These are phyloP conservation scores for Grapholita molesta DNA, from an alignment of 1,140 invertebrate genomes.

Conservation along the genomic window DNA sequence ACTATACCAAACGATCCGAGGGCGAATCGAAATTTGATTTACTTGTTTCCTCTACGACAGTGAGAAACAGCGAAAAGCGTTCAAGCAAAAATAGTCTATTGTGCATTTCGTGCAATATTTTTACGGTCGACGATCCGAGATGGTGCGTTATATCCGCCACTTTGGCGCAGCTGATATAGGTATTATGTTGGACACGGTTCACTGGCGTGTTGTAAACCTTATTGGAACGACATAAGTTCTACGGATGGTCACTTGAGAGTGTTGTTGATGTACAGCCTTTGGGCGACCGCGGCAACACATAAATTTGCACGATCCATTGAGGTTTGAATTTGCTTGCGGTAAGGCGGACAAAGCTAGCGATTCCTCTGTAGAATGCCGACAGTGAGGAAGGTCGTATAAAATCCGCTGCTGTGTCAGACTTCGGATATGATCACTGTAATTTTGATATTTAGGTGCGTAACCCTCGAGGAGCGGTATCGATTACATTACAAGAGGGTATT, in stretches of 20 bases:
- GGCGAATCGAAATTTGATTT: slow-evolving; percentile 4
- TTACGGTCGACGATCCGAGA: slow-evolving; percentile 6
- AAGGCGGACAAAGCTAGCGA: slow-evolving; percentile 28
- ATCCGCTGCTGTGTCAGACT: not conserved
- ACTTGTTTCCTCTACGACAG: slow-evolving; percentile 4
- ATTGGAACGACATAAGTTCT: too few relatives aligned
- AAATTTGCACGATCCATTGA: slow-evolving; percentile 38
- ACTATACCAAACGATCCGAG: not conserved
- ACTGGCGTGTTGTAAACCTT: too few relatives aligned
- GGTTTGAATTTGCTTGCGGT: slow-evolving; percentile 36
- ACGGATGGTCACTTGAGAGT: too few relatives aligned
- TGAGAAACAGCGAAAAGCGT: not conserved
- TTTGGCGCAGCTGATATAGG: slow-evolving; percentile 5
- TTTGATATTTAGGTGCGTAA: not conserved
- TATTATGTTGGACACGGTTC: too few relatives aligned
- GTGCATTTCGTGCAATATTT: slow-evolving; percentile 12
- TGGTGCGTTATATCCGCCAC: slow-evolving; percentile 1
- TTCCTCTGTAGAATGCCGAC: slow-evolving; percentile 33
- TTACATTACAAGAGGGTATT: not conserved
- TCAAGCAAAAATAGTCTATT: slow-evolving; percentile 6
- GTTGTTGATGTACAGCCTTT: slow-evolving; percentile 12
- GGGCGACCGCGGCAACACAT: slow-evolving; percentile 23
- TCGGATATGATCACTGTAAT: not conserved
- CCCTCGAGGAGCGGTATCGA: not conserved
- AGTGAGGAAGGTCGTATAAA: not conserved